Base-by-base conservation (phyloP, 2,888 invertebrate species). In the Andrena haemorrhoa region DNA sequence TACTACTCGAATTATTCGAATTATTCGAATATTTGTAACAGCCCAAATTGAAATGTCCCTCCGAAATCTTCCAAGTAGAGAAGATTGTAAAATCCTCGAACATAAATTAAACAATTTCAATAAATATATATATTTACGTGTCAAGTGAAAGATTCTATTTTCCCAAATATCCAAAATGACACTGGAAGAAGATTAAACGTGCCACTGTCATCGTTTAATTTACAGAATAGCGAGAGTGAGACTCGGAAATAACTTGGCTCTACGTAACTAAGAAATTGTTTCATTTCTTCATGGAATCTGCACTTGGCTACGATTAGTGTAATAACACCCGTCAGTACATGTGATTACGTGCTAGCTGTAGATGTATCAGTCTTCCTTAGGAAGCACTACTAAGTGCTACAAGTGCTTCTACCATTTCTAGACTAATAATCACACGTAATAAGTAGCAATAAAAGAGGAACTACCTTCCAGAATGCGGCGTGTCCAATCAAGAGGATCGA, bases 401-500 rank as follows among this genome's bases (percentile, higher is more conserved):
- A 41, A 41, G 16, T 41, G 41, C 41, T 26, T 41, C 31, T 23
- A 23, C 63, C 31, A 31, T 10, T 26, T 5, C 23, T 16, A 7
- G 10, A 35, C 29, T n/a, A 20, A 49, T 31, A 33, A 61, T 47
- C 33, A 16, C 47, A 71, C 61, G 49, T 61, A 68, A 68, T 49
- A 31, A 61, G 20, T 53, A 72, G 31, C 49, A 68, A 81, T 16
- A 53, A 81, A 51, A 31, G 41, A 63, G 35, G 16, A 71, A 64
- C 75, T 70, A 16, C 31, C 8, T 94, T 94, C 64, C 94, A 97
- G 97, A 98, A 94, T 98, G 98, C 91, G 97, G 98, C 51, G 95
- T 96, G 78, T 95, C 97, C 1, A 98, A 97, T 94, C 97, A 97
- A 94, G 97, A 98, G 95, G 97, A 97, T 92, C 95, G 98, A 88